These are phyloP conservation scores for Tympanoctomys barrerae DNA, from an alignment of 2,797 vertebrate genomes.

Conservation along the genomic window DNA sequence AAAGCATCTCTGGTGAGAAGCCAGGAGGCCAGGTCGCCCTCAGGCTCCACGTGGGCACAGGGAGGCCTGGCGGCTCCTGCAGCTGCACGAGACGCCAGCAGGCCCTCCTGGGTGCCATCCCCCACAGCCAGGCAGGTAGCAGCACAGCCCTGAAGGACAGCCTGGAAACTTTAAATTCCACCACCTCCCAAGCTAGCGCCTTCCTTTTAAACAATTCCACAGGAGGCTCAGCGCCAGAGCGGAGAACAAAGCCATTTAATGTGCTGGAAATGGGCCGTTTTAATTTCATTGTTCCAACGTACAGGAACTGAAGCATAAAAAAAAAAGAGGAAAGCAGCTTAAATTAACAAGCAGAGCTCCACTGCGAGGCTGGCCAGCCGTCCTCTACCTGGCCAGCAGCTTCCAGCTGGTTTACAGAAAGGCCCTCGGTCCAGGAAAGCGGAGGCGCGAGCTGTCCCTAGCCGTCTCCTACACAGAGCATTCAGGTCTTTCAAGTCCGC, in stretches of 20 bases:
- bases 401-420: constrained; percentile 62
- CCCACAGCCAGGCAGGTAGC: neutral
- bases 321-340: constrained; percentile 64
- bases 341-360: constrained; percentile 72
- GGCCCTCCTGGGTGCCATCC: neutral
- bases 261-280: constrained; percentile 61
- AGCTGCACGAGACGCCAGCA: neutral
- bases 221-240: constrained; percentile 56
- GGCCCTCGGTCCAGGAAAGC: neutral
- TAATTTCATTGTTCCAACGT: constrained; percentile 75
- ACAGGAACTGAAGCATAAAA: constrained; percentile 71
- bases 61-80: neutral
- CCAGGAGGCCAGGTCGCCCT: neutral
- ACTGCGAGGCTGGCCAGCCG: constrained; percentile 24
- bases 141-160: neutral
- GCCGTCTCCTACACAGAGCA: neutral
- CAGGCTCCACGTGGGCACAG: neutral
- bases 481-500: constrained; percentile 16
- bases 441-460: neutral
- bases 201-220: constrained; percentile 55
- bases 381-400: constrained; percentile 16
- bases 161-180: constrained; percentile 36
- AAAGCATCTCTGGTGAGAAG: neutral
- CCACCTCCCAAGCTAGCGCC: constrained; percentile 28
- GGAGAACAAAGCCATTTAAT: constrained; percentile 71